Base-by-base conservation (phyloP, 2,797 vertebrate genomes). In the Pelobates cultripes region DNA sequence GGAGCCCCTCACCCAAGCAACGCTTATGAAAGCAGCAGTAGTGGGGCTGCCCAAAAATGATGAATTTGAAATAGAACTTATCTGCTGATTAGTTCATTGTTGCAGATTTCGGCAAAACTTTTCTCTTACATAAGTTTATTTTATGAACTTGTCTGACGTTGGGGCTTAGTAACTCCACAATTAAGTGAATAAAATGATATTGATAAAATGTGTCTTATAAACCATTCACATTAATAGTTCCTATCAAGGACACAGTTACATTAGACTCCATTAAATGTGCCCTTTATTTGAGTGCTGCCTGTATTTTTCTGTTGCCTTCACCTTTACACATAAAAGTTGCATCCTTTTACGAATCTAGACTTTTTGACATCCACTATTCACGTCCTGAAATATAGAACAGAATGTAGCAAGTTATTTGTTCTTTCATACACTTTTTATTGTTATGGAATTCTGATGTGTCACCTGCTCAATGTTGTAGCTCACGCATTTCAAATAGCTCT, bases 321-420 rank as follows among this genome's bases (percentile, higher is more conserved):
- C 61, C 43, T 43, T 12, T 73, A 43, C 66, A 55, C 7, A 57
- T 2, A 41, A 61, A 7, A 74, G 12, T 15, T 43, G 12, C 68
- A 68, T 60, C 44, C 6, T 28, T 28, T 71, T 44, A 40, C 68
- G 17, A 12, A 70, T 60, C 8, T 61, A 69, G 4, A 70, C 42
- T 41, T 14, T 14, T 75, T 75, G 4, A n/a, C 4, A 75, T 69
- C 66, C 55, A 43, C 57, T 47, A 40, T 79, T 80, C 43, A 68
- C 57, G n/a, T 40, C 17, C 17, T 17, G 47, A 60, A n/a, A 68
- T 42, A 47, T 44, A 44, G 43, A 68, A 64, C 15, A 47, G 44
- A 64, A 64, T 28, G n/a, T 64, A 53, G 9, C 47, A 10, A 12
- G n/a, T 28, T 12, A 13, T 71, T 75, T 53, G 44, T 77, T 12